Evolutionary conservation across 2,797 vertebrate species (phyloP).

Genomic region (Tinamus major): DNA sequence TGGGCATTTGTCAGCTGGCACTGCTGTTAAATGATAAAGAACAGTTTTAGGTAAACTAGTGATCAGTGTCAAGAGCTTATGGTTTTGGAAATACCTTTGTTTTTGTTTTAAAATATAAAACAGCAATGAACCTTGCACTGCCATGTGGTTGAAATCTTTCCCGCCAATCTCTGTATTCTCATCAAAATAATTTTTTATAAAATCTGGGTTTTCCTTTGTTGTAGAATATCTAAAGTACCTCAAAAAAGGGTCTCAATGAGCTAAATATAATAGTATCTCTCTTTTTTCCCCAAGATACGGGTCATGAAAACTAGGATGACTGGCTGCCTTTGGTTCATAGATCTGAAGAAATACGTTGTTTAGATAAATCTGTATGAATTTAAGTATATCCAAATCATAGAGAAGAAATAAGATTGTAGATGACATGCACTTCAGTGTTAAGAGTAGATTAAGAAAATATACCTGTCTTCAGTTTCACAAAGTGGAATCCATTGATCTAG

Average conservation of each 20-base stretch:
- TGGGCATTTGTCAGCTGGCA: neutral
- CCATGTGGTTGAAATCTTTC: neutral
- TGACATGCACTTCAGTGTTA: neutral
- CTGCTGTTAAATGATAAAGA: neutral
- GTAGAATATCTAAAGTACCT: neutral
- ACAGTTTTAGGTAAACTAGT: neutral
- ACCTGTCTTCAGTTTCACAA: neutral
- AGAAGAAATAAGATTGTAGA: neutral
- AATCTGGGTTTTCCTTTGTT: neutral
- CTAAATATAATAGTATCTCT: neutral
- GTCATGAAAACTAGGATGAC: neutral
- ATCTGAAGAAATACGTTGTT: neutral
- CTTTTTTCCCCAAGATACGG: neutral
- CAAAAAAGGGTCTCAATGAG: neutral
- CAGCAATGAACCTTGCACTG: neutral
- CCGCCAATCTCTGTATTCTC: neutral
- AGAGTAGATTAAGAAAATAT: neutral
- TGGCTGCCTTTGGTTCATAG: neutral
- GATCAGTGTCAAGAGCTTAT: neutral
- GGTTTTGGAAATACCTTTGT: neutral
- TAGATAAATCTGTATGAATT: neutral
- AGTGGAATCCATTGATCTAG: conserved; percentile 2
- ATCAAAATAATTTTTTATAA: neutral
- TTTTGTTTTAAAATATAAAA: neutral
- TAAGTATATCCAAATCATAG: conserved; percentile 3